These are phyloP conservation scores for Cyrtorhinus lividipennis DNA, from an alignment of 1,140 invertebrate genomes.

Conservation along the genomic window DNA sequence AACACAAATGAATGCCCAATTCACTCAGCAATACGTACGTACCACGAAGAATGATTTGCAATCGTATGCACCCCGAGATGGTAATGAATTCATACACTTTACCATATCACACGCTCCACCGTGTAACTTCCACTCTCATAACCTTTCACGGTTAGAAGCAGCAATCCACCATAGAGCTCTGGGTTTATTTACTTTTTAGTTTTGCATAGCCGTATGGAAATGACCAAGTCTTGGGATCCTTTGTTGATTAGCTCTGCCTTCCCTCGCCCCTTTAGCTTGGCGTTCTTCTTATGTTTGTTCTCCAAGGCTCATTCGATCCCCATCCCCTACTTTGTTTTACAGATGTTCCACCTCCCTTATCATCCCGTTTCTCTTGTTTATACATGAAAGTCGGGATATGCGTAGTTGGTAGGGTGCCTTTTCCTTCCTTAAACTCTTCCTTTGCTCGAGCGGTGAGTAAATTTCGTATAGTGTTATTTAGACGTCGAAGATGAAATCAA, in stretches of 20 bases:
- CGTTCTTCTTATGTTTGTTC: background rate
- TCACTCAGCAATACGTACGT: background rate
- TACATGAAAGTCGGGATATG: background rate
- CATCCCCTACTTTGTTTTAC: background rate
- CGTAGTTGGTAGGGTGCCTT: background rate
- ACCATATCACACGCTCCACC: conserved; percentile 10
- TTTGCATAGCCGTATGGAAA: conserved; percentile 11
- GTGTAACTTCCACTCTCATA: background rate
- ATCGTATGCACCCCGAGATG: conserved; percentile 10
- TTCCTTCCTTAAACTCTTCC: background rate
- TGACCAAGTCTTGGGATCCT: background rate
- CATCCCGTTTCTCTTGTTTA: background rate
- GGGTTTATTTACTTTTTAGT: conserved; percentile 14
- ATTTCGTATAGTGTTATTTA: too few species aligned
- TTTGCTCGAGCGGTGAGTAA: too few species aligned
- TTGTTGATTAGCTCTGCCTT: background rate
- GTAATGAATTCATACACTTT: conserved; percentile 11
- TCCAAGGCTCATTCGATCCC: background rate
- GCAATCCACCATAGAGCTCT: too few species aligned
- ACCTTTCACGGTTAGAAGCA: background rate
- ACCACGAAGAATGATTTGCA: background rate
- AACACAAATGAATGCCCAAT: background rate
- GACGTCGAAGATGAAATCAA: too few species aligned
- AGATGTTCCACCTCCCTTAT: background rate
- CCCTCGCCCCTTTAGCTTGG: background rate